Percentiles rank a stretch among this genome's conserved stretches.
These are phyloP conservation scores for Cydia strobilella DNA, from an alignment of 1,140 invertebrate species.

Conservation along the genomic window DNA sequence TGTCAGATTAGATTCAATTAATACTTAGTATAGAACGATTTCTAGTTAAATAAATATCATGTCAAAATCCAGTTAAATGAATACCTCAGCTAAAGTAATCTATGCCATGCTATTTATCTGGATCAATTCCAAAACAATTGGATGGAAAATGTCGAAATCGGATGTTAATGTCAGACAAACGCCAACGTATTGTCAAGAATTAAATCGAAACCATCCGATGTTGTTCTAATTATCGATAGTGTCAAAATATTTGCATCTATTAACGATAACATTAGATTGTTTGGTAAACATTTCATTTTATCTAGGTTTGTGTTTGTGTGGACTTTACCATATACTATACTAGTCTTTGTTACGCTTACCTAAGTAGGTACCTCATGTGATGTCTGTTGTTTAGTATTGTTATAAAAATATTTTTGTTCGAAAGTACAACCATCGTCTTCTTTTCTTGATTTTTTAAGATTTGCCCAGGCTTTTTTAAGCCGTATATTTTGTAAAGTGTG, in stretches of 20 bases:
- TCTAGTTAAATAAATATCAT: background rate
- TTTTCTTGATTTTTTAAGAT: no score
- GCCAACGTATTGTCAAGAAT: slow-evolving; percentile 2
- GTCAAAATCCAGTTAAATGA: slow-evolving; percentile 2
- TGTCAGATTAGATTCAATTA: no score
- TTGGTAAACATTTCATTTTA: slow-evolving; percentile 14
- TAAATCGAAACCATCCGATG: slow-evolving; percentile 9
- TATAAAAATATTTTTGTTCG: no score
- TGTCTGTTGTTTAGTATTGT: no score
- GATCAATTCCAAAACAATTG: slow-evolving; percentile 26
- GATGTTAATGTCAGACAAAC: slow-evolving; percentile 12
- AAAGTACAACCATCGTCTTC: no score
- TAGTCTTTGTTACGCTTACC: no score
- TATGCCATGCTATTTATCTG: background rate
- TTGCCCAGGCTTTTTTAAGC: no score
- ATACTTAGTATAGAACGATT: no score
- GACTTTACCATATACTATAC: no score
- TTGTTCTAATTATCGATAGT: background rate
- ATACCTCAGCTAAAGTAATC: background rate
- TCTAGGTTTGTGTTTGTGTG: slow-evolving; percentile 2
- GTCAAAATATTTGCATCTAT: slow-evolving; percentile 13
- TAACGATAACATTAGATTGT: background rate
- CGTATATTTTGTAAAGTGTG: no score
- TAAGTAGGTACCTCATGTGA: no score
- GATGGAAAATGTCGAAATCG: slow-evolving; percentile 17